Evolutionary conservation across 2,888 invertebrate species (phyloP).

Genomic region (Monopis laevigella): DNA sequence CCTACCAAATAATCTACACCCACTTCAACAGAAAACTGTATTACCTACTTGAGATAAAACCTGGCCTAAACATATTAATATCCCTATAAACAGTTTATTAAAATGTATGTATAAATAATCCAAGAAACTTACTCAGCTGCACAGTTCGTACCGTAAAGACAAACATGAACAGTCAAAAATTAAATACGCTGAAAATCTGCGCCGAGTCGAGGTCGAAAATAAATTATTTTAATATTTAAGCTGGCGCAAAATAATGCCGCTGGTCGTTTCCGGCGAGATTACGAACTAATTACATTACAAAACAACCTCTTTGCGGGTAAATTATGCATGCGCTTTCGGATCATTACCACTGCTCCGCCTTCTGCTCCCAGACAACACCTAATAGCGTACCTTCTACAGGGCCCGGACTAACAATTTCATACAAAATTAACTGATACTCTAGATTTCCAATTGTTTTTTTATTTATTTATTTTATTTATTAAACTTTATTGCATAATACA

Average conservation of each 20-base stretch:
- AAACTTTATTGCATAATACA: too few relatives aligned
- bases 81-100: too few relatives aligned
- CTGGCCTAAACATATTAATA: too few relatives aligned
- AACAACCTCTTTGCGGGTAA: conserved; percentile 61
- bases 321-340: conserved; percentile 65
- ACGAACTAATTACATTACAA: conserved; percentile 65
- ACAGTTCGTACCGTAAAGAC: not conserved
- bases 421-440: too few relatives aligned
- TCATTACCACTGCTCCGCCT: conserved; percentile 43
- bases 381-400: conserved; percentile 7
- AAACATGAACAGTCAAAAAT: conserved; percentile 13
- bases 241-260: conserved; percentile 53
- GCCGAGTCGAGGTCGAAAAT: conserved; percentile 40
- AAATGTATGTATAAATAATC: too few relatives aligned
- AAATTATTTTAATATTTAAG: conserved; percentile 63
- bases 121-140: too few relatives aligned
- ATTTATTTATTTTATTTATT: too few relatives aligned
- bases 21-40: too few relatives aligned
- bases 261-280: conserved; percentile 60
- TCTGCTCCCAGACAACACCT: conserved; percentile 1
- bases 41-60: too few relatives aligned
- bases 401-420: conserved; percentile 6
- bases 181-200: conserved; percentile 27
- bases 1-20: too few relatives aligned
- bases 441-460: too few relatives aligned